Evolutionary conservation across 2,113 vertebrate species (phyloP), one percentile per base, ranked within the genome.

Genomic region (Heloderma charlesbogerti): DNA sequence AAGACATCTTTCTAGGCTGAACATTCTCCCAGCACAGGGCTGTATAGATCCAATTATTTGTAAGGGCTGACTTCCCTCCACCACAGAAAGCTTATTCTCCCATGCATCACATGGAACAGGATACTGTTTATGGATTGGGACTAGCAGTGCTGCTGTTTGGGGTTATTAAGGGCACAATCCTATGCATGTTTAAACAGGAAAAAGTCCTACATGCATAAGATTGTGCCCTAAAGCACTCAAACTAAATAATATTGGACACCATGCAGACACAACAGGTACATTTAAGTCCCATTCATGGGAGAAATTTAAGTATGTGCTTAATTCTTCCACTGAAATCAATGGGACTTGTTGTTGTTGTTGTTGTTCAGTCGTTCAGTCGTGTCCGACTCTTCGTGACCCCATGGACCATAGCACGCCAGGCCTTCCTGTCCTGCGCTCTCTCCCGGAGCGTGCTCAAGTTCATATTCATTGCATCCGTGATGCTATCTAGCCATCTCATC

Each of bases 31-130:
- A 13, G 3, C n/a, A 15, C 10, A 51, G 18, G n/a, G 7, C 13
- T 86, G 31, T 29, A 51, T 45, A 34, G 34, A 20, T 79, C 87
- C 75, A 60, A 54, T 69, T 88, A 69, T 81, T 80, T 88, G 80
- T 69, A 67, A 88, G 43, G 67, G 18, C 43, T 15, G 37, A 48
- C 45, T 43, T 80, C 25, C 22, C 43, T 69, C 74, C 31, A 29
- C 31, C 54, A 27, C n/a, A 79, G 18, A 4, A 34, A 67, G 20
- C 20, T 43, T 45, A 25, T 12, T 78, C 54, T 48, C 60, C 77
- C 45, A 37, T 79, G 40, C 6, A 15, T 67, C 67, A 88, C 29
- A 67, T 79, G 60, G 34, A 86, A 67, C 60, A 25, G 27, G 18
- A 78, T 79, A 80, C 48, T 10, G 60, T 66, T 67, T 88, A 66